Evolutionary conservation across 2,797 vertebrate genomes (phyloP).

Genomic region (Helostoma temminkii): DNA sequence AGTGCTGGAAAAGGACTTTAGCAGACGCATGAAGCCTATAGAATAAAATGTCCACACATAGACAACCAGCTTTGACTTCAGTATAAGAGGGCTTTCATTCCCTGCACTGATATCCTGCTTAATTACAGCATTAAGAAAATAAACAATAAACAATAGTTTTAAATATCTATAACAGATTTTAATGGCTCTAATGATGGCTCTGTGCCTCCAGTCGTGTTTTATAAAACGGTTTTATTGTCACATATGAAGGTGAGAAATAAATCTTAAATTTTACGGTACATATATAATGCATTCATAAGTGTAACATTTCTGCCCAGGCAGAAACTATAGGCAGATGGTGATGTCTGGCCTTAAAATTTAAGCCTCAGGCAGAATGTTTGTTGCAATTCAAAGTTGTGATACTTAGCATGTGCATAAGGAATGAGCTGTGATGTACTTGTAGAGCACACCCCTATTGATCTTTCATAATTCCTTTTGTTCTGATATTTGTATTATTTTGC

Average conservation of each 20-base stretch:
- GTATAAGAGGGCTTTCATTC: slow-evolving; percentile 12
- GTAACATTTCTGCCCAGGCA: slow-evolving; percentile 1
- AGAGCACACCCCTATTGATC: background rate
- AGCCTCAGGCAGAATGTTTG: slow-evolving; percentile 18
- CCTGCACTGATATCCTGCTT: slow-evolving; percentile 14
- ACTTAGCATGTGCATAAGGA: slow-evolving; percentile 18
- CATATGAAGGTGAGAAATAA: background rate
- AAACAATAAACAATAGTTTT: background rate
- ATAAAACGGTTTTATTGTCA: background rate
- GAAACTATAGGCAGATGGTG: background rate
- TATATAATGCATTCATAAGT: background rate
- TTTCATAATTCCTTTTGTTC: slow-evolving; percentile 1
- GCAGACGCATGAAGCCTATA: slow-evolving; percentile 40
- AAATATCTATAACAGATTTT: slow-evolving; percentile 5
- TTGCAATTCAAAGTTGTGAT: slow-evolving; percentile 7
- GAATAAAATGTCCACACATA: slow-evolving; percentile 44
- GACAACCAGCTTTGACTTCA: slow-evolving; percentile 45
- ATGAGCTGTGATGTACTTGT: slow-evolving; percentile 17
- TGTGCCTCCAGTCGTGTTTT: background rate
- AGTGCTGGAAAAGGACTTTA: slow-evolving; percentile 21
- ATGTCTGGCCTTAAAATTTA: slow-evolving; percentile 19
- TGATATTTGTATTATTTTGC: slow-evolving; percentile 6
- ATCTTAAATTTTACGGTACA: background rate
- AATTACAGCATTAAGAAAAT: slow-evolving; percentile 9
- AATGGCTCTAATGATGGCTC: background rate